phyloP scores from a whole-genome alignment of 2,888 invertebrate species.

The Pristionchus mayeri region DNA sequence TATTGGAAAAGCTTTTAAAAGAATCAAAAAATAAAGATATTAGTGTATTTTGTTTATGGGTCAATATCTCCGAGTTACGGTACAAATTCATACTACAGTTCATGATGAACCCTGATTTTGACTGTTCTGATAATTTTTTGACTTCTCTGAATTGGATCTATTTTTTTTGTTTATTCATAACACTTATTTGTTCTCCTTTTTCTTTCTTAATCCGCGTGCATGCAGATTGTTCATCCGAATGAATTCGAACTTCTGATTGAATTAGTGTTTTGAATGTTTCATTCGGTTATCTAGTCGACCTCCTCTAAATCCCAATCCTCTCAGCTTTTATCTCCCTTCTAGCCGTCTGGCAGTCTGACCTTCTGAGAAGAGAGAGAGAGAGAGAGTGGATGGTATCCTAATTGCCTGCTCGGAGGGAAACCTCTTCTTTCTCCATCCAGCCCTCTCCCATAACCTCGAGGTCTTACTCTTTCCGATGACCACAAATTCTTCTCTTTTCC shows the following conservation, averaged over 20 bases:
- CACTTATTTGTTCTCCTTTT: too few relatives aligned
- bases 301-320: slow-evolving; percentile 10
- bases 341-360: slow-evolving; percentile 36
- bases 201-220: not conserved
- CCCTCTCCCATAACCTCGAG: not conserved
- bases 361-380: not conserved
- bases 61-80: not conserved
- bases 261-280: slow-evolving; percentile 26
- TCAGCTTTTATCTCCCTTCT: slow-evolving; percentile 21
- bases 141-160: too few relatives aligned
- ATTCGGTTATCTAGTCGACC: not conserved
- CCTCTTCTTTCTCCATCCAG: slow-evolving; percentile 36
- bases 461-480: not conserved
- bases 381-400: slow-evolving; percentile 26
- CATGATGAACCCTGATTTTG: not conserved
- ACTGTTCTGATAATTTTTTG: too few relatives aligned
- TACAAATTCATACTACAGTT: not conserved
- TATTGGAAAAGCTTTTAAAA: too few relatives aligned
- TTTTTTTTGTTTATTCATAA: too few relatives aligned
- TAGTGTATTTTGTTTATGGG: not conserved
- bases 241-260: not conserved
- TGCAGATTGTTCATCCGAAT: not conserved
- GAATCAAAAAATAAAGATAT: not conserved
- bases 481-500: not conserved
- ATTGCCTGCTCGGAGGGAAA: slow-evolving; percentile 37